These are phyloP conservation scores for Macrobrachium nipponense DNA, from an alignment of 1,140 invertebrate genomes.

Conservation along the genomic window DNA sequence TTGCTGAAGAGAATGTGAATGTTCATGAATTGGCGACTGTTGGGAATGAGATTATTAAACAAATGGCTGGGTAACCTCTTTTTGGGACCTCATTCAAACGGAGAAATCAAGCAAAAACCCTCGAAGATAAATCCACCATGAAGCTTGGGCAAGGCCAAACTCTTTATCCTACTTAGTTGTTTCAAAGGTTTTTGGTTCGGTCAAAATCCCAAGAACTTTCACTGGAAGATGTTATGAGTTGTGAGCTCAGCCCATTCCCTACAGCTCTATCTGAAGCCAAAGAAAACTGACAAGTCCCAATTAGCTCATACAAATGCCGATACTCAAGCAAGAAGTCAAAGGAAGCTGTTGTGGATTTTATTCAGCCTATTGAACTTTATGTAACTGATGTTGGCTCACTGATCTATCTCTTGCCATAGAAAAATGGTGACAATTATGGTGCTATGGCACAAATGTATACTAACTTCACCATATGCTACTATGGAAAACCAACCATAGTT, in stretches of 20 bases:
- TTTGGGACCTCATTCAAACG: slow-evolving; percentile 8
- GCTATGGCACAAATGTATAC: neutral
- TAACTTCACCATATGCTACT: neutral
- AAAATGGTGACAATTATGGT: slow-evolving; percentile 15
- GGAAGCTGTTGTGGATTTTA: slow-evolving; percentile 3
- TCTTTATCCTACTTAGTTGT: too few species aligned
- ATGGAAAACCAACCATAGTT: slow-evolving; percentile 8
- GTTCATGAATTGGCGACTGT: slow-evolving; percentile 17
- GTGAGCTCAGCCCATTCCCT: too few species aligned
- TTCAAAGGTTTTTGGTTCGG: too few species aligned
- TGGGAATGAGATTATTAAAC: slow-evolving; percentile 5
- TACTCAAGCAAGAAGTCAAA: slow-evolving; percentile 9
- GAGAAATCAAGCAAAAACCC: slow-evolving; percentile 3
- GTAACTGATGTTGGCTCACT: slow-evolving; percentile 11
- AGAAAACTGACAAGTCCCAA: slow-evolving; percentile 8
- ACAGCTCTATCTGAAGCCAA: too few species aligned
- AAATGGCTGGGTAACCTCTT: neutral
- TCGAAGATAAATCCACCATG: slow-evolving; percentile 4
- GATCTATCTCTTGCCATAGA: slow-evolving; percentile 18
- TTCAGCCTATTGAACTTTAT: neutral
- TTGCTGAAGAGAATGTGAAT: slow-evolving; percentile 16
- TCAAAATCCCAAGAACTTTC: too few species aligned
- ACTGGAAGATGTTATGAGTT: too few species aligned
- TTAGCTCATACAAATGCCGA: neutral
- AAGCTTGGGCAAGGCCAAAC: too few species aligned